Evolutionary conservation across 2,113 vertebrate species (phyloP), one percentile per base, ranked within the genome.

Genomic region (Rhinogobius similis): DNA sequence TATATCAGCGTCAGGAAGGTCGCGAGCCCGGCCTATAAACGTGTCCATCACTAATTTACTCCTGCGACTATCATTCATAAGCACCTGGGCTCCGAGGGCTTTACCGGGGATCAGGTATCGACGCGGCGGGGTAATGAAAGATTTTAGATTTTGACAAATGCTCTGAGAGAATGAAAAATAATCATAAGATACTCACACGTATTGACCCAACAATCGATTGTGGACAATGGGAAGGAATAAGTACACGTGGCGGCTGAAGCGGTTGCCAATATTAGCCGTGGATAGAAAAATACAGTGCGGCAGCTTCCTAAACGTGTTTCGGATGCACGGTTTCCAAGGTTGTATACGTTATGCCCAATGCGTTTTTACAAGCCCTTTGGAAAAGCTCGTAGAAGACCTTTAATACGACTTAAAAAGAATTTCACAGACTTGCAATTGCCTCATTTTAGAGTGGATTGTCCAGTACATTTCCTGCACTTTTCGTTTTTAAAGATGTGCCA

Each of bases 31-130:
- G 82, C 89, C 79, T 79, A 85, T 90, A 89, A 90, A 89, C 75
- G 82, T 87, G 84, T 87, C 86, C 67, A 68, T 90, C 87, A 86
- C 79, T 87, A 86, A 90, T 90, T 90, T 85, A 88, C 84, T 70
- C 75, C 78, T 68, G 72, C 62, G 79, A 75, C 82, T 71, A 79
- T 88, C 82, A 83, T 72, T 89, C 79, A 78, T 43, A 32, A 79
- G 67, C 72, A 75, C 80, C 72, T 75, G 77, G 52, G 77, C 70
- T 63, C 39, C 27, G 48, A 75, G 46, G 73, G 68, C 73, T 72
- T 44, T 41, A 58, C 11, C 23, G 46, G 43, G 61, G 72, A 44
- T 69, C 74, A 74, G 74, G 53, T 83, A 78, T 82, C 67, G 83
- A 86, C 78, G 75, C 50, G 71, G 0, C 18, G 26, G 71, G 36